Conservation (phyloP, 2,113 vertebrate genomes). For the Athene noctua region DNA sequence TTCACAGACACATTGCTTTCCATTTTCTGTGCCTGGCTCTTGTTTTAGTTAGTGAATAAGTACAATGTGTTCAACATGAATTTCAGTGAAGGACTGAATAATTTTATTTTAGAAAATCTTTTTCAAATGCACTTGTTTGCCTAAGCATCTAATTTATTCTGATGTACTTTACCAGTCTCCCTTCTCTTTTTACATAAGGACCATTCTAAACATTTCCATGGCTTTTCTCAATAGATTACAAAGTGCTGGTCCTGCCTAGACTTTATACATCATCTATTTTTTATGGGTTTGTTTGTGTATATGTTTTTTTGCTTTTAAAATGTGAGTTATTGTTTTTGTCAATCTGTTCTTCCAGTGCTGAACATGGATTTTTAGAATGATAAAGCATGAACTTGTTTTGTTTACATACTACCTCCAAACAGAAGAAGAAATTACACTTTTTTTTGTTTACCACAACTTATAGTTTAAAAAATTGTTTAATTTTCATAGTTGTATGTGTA, state of each 20-base stretch:
- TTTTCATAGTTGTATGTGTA: background rate
- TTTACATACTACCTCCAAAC: background rate
- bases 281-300: background rate
- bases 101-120: background rate
- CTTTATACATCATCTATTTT: background rate
- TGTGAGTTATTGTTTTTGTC: background rate
- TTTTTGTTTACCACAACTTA: background rate
- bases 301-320: background rate
- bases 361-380: background rate
- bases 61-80: background rate
- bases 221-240: background rate
- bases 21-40: background rate
- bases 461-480: background rate
- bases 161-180: background rate
- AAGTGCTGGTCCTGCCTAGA: background rate
- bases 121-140: background rate
- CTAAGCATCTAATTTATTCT: background rate
- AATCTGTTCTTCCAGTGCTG: background rate
- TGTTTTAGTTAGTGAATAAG: background rate
- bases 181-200: background rate
- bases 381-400: background rate
- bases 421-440: background rate
- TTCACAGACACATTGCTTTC: background rate
- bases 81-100: background rate
- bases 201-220: background rate